Evolutionary conservation across 2,888 invertebrate species (phyloP).

Genomic region (Mythimna ferrago): DNA sequence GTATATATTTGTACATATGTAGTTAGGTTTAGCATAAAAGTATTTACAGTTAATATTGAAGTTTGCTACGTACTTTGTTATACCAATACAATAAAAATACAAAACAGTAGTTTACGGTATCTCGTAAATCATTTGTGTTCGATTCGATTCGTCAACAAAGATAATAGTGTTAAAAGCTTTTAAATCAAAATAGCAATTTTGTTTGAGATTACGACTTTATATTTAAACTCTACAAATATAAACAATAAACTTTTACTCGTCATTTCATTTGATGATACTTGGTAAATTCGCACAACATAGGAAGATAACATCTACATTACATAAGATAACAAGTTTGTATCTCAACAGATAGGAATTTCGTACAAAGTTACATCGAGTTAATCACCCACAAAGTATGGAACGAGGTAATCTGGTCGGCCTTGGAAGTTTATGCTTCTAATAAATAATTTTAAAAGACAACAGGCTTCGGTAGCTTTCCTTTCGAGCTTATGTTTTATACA

Average conservation of each 20-base stretch:
- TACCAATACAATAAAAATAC: too few relatives aligned
- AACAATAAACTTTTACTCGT: not conserved
- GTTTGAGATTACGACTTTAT: not conserved
- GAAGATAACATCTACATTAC: not conserved
- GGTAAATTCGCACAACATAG: slow-evolving; percentile 7
- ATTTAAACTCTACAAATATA: not conserved
- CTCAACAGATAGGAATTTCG: slow-evolving; percentile 33
- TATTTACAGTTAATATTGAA: too few relatives aligned
- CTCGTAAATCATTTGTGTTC: not conserved
- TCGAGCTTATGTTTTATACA: not conserved
- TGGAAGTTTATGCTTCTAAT: slow-evolving; percentile 23
- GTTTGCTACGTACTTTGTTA: too few relatives aligned
- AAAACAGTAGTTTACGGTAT: too few relatives aligned
- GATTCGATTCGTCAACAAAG: not conserved
- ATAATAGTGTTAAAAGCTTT: not conserved
- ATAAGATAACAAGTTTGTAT: slow-evolving; percentile 21
- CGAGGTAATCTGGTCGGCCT: slow-evolving; percentile 50
- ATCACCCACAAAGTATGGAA: slow-evolving; percentile 46
- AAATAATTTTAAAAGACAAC: slow-evolving; percentile 27
- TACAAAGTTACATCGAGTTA: slow-evolving; percentile 45
- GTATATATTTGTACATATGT: too few relatives aligned
- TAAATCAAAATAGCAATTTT: not conserved
- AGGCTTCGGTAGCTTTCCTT: slow-evolving; percentile 13
- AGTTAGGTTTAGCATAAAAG: too few relatives aligned
- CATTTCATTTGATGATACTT: not conserved